phyloP scores from a whole-genome alignment of 2,797 vertebrate genomes.

The Diplodus puntazzo region DNA sequence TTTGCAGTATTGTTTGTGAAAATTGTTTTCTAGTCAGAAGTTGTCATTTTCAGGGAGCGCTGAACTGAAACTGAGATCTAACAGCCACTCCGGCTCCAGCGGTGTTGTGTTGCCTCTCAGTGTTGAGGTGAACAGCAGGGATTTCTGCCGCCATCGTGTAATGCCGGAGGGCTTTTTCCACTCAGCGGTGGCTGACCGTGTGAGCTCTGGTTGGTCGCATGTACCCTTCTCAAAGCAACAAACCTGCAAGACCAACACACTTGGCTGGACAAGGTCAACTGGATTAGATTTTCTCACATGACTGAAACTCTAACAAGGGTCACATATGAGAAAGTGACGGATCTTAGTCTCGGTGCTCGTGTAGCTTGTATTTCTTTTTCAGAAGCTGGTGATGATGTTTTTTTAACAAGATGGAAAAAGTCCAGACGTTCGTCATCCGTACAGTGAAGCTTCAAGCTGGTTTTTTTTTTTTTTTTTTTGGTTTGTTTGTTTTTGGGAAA shows the following conservation, averaged over 20 bases:
- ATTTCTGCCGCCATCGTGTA: slow-evolving; percentile 55
- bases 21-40: background rate
- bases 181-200: slow-evolving; percentile 40
- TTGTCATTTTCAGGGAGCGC: slow-evolving; percentile 19
- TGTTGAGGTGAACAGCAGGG: slow-evolving; percentile 55
- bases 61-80: slow-evolving; percentile 30
- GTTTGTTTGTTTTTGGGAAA: too few relatives aligned
- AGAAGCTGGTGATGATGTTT: background rate
- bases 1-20: background rate
- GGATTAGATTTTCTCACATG: slow-evolving; percentile 1
- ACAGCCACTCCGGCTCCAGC: slow-evolving; percentile 43
- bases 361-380: background rate
- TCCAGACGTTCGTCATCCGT: background rate
- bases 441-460: background rate
- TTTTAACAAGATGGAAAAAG: background rate
- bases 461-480: too few relatives aligned
- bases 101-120: slow-evolving; percentile 51
- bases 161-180: slow-evolving; percentile 69
- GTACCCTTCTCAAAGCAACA: slow-evolving; percentile 43
- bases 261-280: slow-evolving; percentile 24
- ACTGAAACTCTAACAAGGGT: slow-evolving; percentile 10
- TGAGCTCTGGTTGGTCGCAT: slow-evolving; percentile 47
- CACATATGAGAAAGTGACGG: background rate
- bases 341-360: background rate
- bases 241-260: slow-evolving; percentile 32